A percentile compares a stretch with the other conserved stretches of the same genome.
Evolutionary conservation across 2,797 vertebrate genomes (phyloP).

Genomic region (Notolepis coatsorum): DNA sequence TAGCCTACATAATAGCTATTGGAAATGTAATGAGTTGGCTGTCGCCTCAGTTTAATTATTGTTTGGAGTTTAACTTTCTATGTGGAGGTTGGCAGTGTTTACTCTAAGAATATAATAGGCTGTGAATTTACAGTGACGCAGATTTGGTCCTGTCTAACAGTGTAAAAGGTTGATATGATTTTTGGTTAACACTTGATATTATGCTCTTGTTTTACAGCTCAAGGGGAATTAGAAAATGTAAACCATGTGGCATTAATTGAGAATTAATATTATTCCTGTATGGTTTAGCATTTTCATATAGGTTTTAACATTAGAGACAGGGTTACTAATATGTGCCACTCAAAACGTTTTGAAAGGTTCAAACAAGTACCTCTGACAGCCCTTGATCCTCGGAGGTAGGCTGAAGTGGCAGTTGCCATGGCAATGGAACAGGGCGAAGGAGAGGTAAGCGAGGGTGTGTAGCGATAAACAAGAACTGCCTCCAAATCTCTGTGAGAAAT

Average conservation of each 20-base stretch:
- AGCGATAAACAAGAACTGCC: slow-evolving; percentile 3
- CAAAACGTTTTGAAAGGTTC: neutral
- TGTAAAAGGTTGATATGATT: too few relatives aligned
- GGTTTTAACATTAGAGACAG: neutral
- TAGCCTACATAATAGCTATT: neutral
- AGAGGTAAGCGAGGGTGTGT: neutral
- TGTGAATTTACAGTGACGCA: too few relatives aligned
- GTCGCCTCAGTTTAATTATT: neutral
- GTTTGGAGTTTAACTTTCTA: neutral
- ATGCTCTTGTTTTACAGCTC: too few relatives aligned
- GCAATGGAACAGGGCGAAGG: neutral
- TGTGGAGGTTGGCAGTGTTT: neutral
- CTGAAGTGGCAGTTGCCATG: slow-evolving; percentile 3
- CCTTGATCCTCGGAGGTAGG: neutral
- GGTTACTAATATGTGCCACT: neutral
- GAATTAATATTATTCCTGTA: neutral
- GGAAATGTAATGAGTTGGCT: neutral
- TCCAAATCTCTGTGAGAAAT: slow-evolving; percentile 21
- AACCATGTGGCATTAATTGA: too few relatives aligned
- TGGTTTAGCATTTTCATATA: neutral
- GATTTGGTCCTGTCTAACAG: too few relatives aligned
- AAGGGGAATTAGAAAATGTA: too few relatives aligned
- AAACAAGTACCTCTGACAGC: neutral
- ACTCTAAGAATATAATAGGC: too few relatives aligned
- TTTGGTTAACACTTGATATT: too few relatives aligned